Evolutionary conservation across 1,140 invertebrate genomes (phyloP).

Genomic region (Rhizoglyphus robini): DNA sequence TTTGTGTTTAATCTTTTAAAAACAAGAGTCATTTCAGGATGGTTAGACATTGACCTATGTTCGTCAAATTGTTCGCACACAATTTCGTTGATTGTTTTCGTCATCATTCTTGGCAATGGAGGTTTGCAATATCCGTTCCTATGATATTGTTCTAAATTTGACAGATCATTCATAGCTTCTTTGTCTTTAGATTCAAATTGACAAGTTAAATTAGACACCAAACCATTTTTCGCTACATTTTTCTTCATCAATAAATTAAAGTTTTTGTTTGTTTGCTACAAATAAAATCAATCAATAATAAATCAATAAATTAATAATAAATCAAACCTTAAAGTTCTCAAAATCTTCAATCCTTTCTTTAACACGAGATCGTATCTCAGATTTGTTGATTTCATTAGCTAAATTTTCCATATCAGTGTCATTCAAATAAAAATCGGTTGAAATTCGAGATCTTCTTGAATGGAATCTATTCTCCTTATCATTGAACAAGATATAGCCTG

Average conservation of each 20-base stretch:
- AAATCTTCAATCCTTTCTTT: slow-evolving; percentile 49
- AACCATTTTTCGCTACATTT: slow-evolving; percentile 30
- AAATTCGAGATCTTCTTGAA: background rate
- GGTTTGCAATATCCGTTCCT: slow-evolving; percentile 37
- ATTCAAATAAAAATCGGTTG: background rate
- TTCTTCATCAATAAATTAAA: background rate
- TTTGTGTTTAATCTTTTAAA: slow-evolving; percentile 19
- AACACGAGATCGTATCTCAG: slow-evolving; percentile 32
- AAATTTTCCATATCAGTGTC: slow-evolving; percentile 12
- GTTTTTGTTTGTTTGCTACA: background rate
- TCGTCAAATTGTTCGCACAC: background rate
- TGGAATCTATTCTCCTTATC: background rate
- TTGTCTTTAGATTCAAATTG: slow-evolving; percentile 39
- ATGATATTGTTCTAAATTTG: slow-evolving; percentile 26
- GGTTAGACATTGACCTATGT: background rate
- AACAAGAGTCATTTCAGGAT: slow-evolving; percentile 1
- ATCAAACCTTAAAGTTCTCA: slow-evolving; percentile 35
- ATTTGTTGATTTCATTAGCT: background rate
- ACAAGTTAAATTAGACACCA: slow-evolving; percentile 48
- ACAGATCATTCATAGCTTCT: slow-evolving; percentile 29
- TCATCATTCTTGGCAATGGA: slow-evolving; percentile 37
- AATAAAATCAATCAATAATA: background rate
- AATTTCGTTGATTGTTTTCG: slow-evolving; percentile 29
- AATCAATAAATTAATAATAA: background rate
- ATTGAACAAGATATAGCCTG: background rate